Evolutionary conservation across 2,113 vertebrate genomes (phyloP).

Genomic region (Oncorhynchus kisutch): DNA sequence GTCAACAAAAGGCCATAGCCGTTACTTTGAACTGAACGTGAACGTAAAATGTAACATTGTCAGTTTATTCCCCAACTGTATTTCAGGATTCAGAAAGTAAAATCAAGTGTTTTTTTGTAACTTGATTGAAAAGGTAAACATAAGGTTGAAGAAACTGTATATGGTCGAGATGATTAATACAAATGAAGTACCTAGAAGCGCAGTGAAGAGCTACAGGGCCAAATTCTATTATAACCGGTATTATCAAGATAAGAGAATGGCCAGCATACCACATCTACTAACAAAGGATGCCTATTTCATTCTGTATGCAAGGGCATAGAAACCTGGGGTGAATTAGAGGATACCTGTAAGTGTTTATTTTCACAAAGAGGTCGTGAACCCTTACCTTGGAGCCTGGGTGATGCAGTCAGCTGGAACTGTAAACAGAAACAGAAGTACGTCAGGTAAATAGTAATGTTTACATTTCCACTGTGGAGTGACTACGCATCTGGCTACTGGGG

Average conservation of each 20-base stretch:
- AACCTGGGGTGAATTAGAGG: background rate
- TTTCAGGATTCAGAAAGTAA: background rate
- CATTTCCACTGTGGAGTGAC: constrained; percentile 52
- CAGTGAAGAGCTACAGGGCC: background rate
- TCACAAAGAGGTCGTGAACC: constrained; percentile 23
- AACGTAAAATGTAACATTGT: background rate
- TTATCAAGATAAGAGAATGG: background rate
- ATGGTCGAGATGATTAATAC: background rate
- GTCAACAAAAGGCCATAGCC: constrained; percentile 15
- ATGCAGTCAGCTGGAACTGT: constrained; percentile 84
- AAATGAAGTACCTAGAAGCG: background rate
- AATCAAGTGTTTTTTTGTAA: background rate
- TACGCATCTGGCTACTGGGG: constrained; percentile 56
- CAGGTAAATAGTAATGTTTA: constrained; percentile 67
- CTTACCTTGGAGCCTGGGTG: constrained; percentile 88
- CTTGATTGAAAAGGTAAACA: background rate
- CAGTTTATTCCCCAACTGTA: background rate
- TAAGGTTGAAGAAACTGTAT: background rate
- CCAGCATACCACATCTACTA: background rate
- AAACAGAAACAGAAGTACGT: constrained; percentile 66
- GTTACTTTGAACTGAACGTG: background rate
- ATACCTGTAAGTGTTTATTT: background rate
- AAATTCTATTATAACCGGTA: background rate
- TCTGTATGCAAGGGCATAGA: background rate
- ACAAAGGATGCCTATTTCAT: background rate